Conservation (phyloP, 1,140 invertebrate species). For the Cherax quadricarinatus region DNA sequence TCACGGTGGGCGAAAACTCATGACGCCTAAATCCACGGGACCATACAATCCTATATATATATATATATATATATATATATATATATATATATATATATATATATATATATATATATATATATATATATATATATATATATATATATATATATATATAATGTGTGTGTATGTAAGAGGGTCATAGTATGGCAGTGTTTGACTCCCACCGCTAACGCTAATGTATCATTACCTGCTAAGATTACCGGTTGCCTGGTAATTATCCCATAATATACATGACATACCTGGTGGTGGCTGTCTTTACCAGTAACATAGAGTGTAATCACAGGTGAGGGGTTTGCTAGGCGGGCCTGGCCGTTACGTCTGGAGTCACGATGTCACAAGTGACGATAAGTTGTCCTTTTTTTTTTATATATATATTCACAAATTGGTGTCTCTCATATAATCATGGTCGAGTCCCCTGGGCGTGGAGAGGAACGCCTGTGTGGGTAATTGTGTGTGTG, state of each 20-base stretch:
- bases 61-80: too few relatives aligned
- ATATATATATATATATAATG: too few relatives aligned
- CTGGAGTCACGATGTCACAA: not conserved
- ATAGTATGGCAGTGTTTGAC: too few relatives aligned
- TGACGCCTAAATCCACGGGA: too few relatives aligned
- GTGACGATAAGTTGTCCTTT: not conserved
- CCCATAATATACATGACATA: not conserved
- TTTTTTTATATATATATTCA: not conserved
- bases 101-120: too few relatives aligned
- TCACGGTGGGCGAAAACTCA: too few relatives aligned
- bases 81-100: too few relatives aligned
- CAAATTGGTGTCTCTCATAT: not conserved
- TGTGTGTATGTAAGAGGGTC: too few relatives aligned
- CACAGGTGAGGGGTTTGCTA: not conserved
- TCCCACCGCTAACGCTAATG: not conserved
- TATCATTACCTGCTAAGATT: not conserved
- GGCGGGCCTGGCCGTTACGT: not conserved
- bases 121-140: too few relatives aligned
- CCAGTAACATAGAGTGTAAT: not conserved
- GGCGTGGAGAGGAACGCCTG: not conserved
- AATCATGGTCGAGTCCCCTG: not conserved
- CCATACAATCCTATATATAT: too few relatives aligned
- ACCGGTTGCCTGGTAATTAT: not conserved
- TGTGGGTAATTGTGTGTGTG: too few relatives aligned
- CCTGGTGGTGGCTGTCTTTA: not conserved